Conservation (phyloP, 1,140 invertebrate genomes). For the Anastrepha ludens region DNA sequence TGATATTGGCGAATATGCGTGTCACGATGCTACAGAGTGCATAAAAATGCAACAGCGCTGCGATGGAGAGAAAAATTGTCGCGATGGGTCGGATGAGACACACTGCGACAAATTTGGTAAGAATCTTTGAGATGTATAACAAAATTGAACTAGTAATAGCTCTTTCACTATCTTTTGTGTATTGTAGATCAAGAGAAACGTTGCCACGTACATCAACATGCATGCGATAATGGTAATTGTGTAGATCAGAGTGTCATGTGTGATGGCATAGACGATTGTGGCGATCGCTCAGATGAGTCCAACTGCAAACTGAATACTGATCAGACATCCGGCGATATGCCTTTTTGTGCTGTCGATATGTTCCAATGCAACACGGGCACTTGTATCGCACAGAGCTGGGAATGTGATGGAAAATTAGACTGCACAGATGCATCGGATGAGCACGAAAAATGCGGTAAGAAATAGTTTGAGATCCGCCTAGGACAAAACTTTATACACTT, state of each 20-base stretch:
- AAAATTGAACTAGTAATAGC: not conserved
- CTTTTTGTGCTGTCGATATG: constrained; percentile 59
- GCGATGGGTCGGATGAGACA: constrained; percentile 84
- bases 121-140: constrained; percentile 35
- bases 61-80: constrained; percentile 84
- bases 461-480: not conserved
- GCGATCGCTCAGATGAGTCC: constrained; percentile 81
- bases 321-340: constrained; percentile 61
- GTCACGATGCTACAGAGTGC: constrained; percentile 75
- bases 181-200: constrained; percentile 64
- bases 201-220: constrained; percentile 80
- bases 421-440: constrained; percentile 85
- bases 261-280: constrained; percentile 80
- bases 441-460: constrained; percentile 77
- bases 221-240: constrained; percentile 90
- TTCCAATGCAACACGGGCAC: constrained; percentile 78
- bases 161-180: not conserved
- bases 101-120: constrained; percentile 76
- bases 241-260: constrained; percentile 79
- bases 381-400: constrained; percentile 84
- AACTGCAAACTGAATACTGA: constrained; percentile 79
- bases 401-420: constrained; percentile 83
- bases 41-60: constrained; percentile 78
- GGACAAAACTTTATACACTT: too few species aligned
- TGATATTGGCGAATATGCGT: constrained; percentile 77